Base-by-base conservation (phyloP, 2,888 invertebrate genomes). In the Parnassius apollo region DNA sequence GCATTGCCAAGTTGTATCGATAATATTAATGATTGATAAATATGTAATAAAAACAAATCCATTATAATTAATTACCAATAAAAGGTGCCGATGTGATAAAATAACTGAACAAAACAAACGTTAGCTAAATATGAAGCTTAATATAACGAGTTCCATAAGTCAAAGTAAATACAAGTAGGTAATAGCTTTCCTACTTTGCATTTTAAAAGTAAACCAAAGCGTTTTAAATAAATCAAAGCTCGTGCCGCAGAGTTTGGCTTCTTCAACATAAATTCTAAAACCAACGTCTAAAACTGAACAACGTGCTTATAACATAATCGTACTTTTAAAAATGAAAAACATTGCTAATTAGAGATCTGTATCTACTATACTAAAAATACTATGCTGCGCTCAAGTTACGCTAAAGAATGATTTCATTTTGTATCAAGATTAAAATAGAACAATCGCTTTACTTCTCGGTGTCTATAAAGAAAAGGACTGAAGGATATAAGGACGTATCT, bases 161-260 rank as follows among this genome's bases (percentile, higher is more conserved):
- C 62, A 59, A 59, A 63, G 59, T 48, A 59, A 63, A 59, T 55
- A 59, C 59, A 59, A 62, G 59, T 62, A 54, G 58, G 35, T 62
- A 62, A 62, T 59, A 55, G 54, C 54, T 62, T 55, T 13, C 59
- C 62, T 58, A 57, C 58, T 62, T 62, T 58, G 59, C 58, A 62
- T 62, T 59, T 59, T 55, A 62, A 59, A 62, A 62, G 58, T 59
- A 55, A 45, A 11, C 44, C 59, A 54, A 55, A 58, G 58, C 13
- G 59, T 54, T 59, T 59, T 55, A 45, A 62, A 62, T 59, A 59
- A 62, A 62, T 59, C 62, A 59, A 55, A 54, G 49, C 55, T 50
- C 50, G 35, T 50, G 46, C 62, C 53, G 61, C 51, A 49, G 50
- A 62, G 45, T 62, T 62, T n/a, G 25, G 46, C 35, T 59, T 55